These are phyloP conservation scores for Periophthalmodon schlosseri DNA, from an alignment of 2,113 vertebrate species.

Conservation along the genomic window DNA sequence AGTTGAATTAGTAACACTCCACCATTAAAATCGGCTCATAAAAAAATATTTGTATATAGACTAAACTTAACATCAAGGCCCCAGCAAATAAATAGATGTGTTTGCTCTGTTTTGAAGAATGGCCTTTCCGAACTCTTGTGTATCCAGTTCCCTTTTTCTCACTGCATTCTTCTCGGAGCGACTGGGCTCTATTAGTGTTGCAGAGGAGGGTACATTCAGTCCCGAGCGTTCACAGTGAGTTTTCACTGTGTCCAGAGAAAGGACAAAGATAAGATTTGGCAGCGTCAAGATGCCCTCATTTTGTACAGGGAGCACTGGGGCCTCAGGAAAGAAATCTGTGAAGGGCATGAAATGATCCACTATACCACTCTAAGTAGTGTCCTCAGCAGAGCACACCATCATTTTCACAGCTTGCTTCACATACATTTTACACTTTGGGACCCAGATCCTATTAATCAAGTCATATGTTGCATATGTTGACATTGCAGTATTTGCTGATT, in stretches of 20 bases:
- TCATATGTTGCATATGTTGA: slow-evolving; percentile 29
- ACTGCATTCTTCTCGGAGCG: slow-evolving; percentile 69
- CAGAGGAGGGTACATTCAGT: slow-evolving; percentile 68
- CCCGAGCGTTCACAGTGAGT: slow-evolving; percentile 53
- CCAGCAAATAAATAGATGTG: neutral
- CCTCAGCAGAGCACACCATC: neutral
- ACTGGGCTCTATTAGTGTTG: slow-evolving; percentile 53
- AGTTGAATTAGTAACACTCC: neutral
- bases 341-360: slow-evolving; percentile 28
- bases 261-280: slow-evolving; percentile 34
- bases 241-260: slow-evolving; percentile 57
- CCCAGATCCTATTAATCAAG: slow-evolving; percentile 10
- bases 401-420: neutral
- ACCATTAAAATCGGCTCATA: neutral
- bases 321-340: slow-evolving; percentile 17
- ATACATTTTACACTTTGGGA: neutral
- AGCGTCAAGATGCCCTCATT: slow-evolving; percentile 26
- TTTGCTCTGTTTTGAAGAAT: slow-evolving; percentile 14
- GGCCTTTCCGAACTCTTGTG: slow-evolving; percentile 35
- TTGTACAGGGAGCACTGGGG: slow-evolving; percentile 29
- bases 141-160: slow-evolving; percentile 54
- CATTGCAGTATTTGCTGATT: slow-evolving; percentile 34
- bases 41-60: neutral
- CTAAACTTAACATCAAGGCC: no score
- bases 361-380: slow-evolving; percentile 15